Evolutionary conservation across 1,140 invertebrate genomes (phyloP).

Genomic region (Drosophila kurseongensis): DNA sequence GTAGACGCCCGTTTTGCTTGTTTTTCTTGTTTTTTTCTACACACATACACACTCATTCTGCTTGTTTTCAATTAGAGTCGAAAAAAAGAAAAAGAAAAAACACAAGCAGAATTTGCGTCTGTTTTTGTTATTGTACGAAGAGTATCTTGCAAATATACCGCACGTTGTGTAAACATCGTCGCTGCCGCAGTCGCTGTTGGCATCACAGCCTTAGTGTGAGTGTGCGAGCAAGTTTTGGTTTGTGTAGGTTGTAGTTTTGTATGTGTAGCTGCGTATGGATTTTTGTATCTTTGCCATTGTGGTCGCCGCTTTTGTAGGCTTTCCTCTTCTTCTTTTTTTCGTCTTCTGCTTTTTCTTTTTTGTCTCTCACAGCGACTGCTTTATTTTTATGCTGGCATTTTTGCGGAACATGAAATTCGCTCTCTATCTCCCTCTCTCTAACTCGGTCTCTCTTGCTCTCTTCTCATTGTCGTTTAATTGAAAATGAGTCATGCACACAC

Average conservation of each 20-base stretch:
- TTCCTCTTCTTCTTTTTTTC: constrained; percentile 42
- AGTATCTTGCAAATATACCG: constrained; percentile 68
- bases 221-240: constrained; percentile 32
- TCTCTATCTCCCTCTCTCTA: constrained; percentile 13
- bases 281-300: constrained; percentile 55
- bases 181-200: constrained; percentile 31
- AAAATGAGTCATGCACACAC: constrained; percentile 77
- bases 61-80: constrained; percentile 79
- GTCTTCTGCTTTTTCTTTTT: constrained; percentile 52
- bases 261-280: constrained; percentile 18
- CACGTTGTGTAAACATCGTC: constrained; percentile 78
- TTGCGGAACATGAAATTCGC: constrained; percentile 72
- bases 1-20: constrained; percentile 66
- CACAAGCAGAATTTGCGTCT: constrained; percentile 44
- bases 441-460: constrained; percentile 26
- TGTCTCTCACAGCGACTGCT: constrained; percentile 53
- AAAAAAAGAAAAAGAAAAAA: constrained; percentile 63
- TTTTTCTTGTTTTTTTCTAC: constrained; percentile 67
- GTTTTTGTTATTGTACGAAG: constrained; percentile 41
- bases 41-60: constrained; percentile 55
- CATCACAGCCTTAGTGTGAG: constrained; percentile 22
- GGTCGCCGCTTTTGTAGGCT: constrained; percentile 62
- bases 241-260: constrained; percentile 1
- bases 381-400: constrained; percentile 82
- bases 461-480: constrained; percentile 76